Evolutionary conservation across 64 coral and sea anemone species (phyloP).

Genomic region (Stichodactyla mertensii): DNA sequence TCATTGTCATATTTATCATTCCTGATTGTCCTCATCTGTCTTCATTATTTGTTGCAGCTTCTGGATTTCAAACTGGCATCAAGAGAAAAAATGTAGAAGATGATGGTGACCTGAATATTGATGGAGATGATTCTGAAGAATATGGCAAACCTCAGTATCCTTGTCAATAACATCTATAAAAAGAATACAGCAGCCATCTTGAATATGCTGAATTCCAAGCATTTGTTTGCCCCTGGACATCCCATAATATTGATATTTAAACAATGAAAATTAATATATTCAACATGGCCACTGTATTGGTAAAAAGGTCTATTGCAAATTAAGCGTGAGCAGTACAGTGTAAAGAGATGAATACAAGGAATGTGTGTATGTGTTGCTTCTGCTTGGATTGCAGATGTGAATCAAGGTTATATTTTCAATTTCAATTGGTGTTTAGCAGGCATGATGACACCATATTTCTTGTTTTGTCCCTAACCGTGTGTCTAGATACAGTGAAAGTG

Average conservation of each 20-base stretch:
- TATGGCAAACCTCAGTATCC: slow-evolving; percentile 97
- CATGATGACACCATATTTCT: neutral
- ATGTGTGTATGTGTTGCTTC: too few relatives aligned
- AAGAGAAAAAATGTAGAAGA: slow-evolving; percentile 76
- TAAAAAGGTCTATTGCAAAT: too few relatives aligned
- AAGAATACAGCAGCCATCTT: too few relatives aligned
- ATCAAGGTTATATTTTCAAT: neutral
- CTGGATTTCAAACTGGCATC: slow-evolving; percentile 70
- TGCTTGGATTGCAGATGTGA: too few relatives aligned
- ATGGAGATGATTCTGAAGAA: slow-evolving; percentile 85
- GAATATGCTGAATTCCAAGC: too few relatives aligned
- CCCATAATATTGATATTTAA: too few relatives aligned
- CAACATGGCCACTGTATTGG: too few relatives aligned
- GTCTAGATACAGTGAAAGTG: slow-evolving; percentile 69
- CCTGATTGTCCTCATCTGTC: neutral
- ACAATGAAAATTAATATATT: too few relatives aligned
- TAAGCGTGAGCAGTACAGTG: too few relatives aligned
- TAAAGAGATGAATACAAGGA: too few relatives aligned
- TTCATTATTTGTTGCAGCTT: slow-evolving; percentile 31
- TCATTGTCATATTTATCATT: neutral
- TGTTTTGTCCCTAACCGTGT: neutral
- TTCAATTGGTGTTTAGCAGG: neutral
- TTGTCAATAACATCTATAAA: neutral
- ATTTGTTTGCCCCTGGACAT: too few relatives aligned
- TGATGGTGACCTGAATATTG: slow-evolving; percentile 75